Conservation (phyloP, 1,140 invertebrate species). For the Sminthurinus signatus region DNA sequence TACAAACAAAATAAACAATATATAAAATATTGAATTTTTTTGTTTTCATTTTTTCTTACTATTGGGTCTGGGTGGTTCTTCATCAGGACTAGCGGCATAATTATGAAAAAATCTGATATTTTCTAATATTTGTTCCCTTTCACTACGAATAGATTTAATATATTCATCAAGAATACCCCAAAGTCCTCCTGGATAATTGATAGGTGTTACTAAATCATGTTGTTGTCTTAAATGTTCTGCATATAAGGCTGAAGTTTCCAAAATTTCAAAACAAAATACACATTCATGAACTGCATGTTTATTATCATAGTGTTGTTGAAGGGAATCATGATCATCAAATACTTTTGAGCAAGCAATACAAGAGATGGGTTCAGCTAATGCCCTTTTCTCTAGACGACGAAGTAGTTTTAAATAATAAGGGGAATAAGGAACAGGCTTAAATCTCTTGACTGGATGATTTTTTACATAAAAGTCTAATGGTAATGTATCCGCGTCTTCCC, state of each 20-base stretch:
- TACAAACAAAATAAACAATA: too few relatives aligned
- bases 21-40: too few relatives aligned
- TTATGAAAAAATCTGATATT: slow-evolving; percentile 21
- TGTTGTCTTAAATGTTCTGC: slow-evolving; percentile 15
- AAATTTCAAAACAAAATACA: slow-evolving; percentile 17
- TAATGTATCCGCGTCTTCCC: neutral
- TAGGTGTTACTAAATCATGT: slow-evolving; percentile 9
- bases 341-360: slow-evolving; percentile 23
- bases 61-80: too few relatives aligned
- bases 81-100: too few relatives aligned
- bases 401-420: slow-evolving; percentile 13
- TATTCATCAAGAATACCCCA: slow-evolving; percentile 14
- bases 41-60: too few relatives aligned
- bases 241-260: slow-evolving; percentile 12
- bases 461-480: slow-evolving; percentile 21
- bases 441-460: slow-evolving; percentile 28
- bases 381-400: slow-evolving; percentile 3
- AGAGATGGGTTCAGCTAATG: slow-evolving; percentile 2
- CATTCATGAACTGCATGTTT: slow-evolving; percentile 29
- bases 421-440: slow-evolving; percentile 27
- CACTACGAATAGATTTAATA: slow-evolving; percentile 6
- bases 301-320: slow-evolving; percentile 28
- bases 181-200: slow-evolving; percentile 22
- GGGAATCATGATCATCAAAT: slow-evolving; percentile 17
- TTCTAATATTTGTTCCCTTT: neutral